These are phyloP conservation scores for Myiotriccus ornatus DNA, from an alignment of 2,797 vertebrate species.

Conservation along the genomic window DNA sequence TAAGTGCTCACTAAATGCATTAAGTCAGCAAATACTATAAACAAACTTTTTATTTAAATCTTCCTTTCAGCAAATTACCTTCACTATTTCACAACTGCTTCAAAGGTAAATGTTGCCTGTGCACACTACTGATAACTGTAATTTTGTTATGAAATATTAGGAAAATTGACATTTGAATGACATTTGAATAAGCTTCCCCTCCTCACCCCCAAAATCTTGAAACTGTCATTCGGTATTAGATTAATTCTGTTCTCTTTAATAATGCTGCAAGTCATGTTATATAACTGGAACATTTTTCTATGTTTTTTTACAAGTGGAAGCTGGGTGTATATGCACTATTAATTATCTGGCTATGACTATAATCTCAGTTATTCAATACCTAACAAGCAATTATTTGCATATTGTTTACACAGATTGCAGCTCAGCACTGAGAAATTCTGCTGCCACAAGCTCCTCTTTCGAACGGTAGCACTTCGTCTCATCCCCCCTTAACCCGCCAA, in stretches of 20 bases:
- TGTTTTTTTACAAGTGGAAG: not conserved
- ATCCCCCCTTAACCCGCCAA: rapidly evolving
- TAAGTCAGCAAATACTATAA: not conserved
- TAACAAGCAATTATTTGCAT: not conserved
- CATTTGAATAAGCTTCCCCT: not conserved
- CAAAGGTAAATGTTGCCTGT: not conserved
- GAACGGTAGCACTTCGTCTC: not conserved
- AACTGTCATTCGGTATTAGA: not conserved
- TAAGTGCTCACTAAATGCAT: not conserved
- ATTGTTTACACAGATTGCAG: not conserved
- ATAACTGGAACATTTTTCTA: not conserved
- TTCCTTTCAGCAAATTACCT: not conserved
- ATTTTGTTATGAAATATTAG: not conserved
- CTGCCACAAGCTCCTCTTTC: not conserved
- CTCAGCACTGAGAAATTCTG: not conserved
- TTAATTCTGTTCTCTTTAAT: not conserved
- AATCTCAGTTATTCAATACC: not conserved
- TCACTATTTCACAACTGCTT: not conserved
- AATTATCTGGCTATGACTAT: not conserved
- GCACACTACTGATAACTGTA: not conserved
- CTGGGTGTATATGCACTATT: not conserved
- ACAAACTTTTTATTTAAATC: not conserved
- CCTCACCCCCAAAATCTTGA: not conserved
- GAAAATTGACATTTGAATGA: not conserved
- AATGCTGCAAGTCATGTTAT: rapidly evolving